Conservation (phyloP, 2,113 vertebrate species). For the Acrocephalus arundinaceus region DNA sequence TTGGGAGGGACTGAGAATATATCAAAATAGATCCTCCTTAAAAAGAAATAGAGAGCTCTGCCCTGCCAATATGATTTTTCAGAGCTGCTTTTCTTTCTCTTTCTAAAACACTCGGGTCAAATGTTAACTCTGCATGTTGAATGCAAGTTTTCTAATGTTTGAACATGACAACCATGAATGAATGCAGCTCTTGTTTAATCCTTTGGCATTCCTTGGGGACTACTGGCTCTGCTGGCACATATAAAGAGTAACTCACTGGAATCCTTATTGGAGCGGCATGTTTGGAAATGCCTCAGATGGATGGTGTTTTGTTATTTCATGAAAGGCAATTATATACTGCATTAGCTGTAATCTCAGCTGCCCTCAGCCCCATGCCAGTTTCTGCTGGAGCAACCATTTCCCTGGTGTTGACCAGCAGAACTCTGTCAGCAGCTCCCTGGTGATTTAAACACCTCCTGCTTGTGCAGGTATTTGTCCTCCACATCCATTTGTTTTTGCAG, state of each 20-base stretch:
- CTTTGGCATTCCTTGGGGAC: slow-evolving; percentile 42
- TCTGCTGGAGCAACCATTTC: neutral
- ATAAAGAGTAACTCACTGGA: slow-evolving; percentile 8
- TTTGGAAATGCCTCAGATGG: slow-evolving; percentile 49
- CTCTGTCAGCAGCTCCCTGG: neutral
- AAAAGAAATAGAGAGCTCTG: neutral
- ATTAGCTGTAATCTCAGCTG: slow-evolving; percentile 56
- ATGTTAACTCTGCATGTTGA: slow-evolving; percentile 47
- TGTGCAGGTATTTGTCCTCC: neutral
- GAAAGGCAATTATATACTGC: slow-evolving; percentile 56
- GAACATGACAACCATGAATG: slow-evolving; percentile 22
- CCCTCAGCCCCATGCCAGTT: slow-evolving; percentile 1
- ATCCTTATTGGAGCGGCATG: slow-evolving; percentile 49
- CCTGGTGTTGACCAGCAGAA: neutral
- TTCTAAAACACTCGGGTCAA: slow-evolving; percentile 28
- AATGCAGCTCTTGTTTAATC: slow-evolving; percentile 62
- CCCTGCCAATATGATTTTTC: slow-evolving; percentile 26
- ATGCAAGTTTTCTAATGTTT: slow-evolving; percentile 35
- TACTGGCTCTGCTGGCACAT: slow-evolving; percentile 15
- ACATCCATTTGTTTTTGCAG: neutral
- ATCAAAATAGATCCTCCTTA: neutral
- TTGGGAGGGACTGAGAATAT: neutral
- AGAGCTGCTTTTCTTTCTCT: slow-evolving; percentile 1
- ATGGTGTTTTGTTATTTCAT: slow-evolving; percentile 54
- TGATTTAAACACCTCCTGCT: neutral